Evolutionary conservation across 1,140 invertebrate species (phyloP), one percentile per base, ranked within the genome.

Genomic region (Drosophila mauritiana): DNA sequence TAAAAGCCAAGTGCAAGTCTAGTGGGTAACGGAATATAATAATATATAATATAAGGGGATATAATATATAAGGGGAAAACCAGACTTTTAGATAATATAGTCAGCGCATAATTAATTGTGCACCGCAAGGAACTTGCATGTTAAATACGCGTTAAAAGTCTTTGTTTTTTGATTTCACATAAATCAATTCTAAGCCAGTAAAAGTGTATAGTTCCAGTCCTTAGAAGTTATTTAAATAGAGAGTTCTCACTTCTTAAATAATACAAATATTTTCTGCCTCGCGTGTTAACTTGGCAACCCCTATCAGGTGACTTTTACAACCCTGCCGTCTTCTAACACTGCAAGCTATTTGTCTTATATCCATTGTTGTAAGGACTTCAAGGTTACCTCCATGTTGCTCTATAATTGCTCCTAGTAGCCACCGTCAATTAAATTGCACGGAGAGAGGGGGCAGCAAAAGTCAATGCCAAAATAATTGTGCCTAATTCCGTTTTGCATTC

Each of bases 381-480:
- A 73, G 56, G 54, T 20, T 58, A 27, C 39, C 69, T 39, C 25
- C 22, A 42, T 62, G 55, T 31, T 54, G 49, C 40, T 55, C 52
- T 46, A 51, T 65, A 78, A 55, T 74, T 65, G 56, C 53, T 54
- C 13, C 36, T 36, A 40, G 37, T 75, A 20, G 36, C 68, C 11
- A 5, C 42, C 20, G 39, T 27, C 78, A 54, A 53, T 80, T 81
- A 65, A 81, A 81, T 77, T 61, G 73, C 73, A 68, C 73, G 73
- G 22, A 27, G 62, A 25, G 58, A 34, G 53, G 45, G 58, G 46
- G 49, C 49, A 53, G 53, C 62, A 65, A 59, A 58, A 58, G 61
- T 49, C 75, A 79, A 79, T 84, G 81, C 61, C 76, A 76, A 64
- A 80, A 84, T 80, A 80, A 77, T 77, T 84, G 67, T 37, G 79